Evolutionary conservation across 1,140 invertebrate species (phyloP), one percentile per base, ranked within the genome.

Genomic region (Stenopsyche tienmushanensis): DNA sequence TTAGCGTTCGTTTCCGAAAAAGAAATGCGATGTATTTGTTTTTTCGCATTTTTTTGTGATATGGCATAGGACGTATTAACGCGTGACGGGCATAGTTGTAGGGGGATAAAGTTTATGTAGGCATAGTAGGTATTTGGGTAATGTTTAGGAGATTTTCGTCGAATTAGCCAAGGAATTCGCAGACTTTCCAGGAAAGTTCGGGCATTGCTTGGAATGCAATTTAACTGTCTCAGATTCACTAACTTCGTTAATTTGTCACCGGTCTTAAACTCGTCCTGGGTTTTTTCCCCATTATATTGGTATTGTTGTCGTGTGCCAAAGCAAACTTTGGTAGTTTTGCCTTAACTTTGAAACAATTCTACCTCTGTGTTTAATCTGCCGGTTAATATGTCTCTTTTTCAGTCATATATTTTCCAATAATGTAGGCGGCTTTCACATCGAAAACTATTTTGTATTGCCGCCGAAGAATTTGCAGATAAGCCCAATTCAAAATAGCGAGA

Each of bases 211-310:
- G 67, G 67, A 70, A 70, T 70, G 67, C 67, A 70, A 70, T 70
- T 70, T 70, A 70, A 66, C 67, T 66, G 67, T 66, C 67, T 66
- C 67, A 66, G 67, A 70, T 54, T 70, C 67, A 65, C 44, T 60
- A 70, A 70, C 67, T 70, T 70, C 64, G 64, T 66, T 70, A 70
- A 70, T 70, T 70, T 70, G 67, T 70, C 67, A 70, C 67, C 59
- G 67, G 52, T 66, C 64, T 63, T 63, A 60, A 66, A 70, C 53
- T 60, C 54, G 44, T 42, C 24, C 53, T 55, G 15, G 25, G 17
- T 29, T 3, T 10, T 21, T 18, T 34, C 18, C 53, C 8, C 34
- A 39, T 20, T 41, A 1, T n/a, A n/a, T 18, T 13, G 29, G 18
- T 45, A 15, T 45, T 18, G 44, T 17, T 45, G 44, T 45, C 44